Evolutionary conservation across 2,888 invertebrate genomes (phyloP).

Genomic region (Aphodius sticticus): DNA sequence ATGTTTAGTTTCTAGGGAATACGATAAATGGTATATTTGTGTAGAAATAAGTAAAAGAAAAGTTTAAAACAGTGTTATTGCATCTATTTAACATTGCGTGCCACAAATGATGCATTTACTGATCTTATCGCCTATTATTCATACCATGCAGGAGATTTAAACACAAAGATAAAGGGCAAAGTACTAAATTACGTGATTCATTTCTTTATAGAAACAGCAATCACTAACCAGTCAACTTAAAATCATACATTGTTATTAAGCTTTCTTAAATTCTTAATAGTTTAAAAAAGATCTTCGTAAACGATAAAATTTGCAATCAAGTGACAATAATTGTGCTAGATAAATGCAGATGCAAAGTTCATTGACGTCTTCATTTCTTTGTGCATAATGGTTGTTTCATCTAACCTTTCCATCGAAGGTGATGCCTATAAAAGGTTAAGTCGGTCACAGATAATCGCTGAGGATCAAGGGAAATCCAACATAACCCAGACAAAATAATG

Average conservation of each 20-base stretch:
- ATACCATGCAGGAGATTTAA: neutral
- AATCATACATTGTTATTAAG: no score
- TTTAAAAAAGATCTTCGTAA: no score
- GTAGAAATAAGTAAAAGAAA: neutral
- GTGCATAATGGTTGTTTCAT: neutral
- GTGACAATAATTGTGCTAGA: neutral
- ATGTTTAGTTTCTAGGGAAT: neutral
- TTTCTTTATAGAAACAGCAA: neutral
- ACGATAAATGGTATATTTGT: neutral
- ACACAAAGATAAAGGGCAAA: neutral
- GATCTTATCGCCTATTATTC: neutral
- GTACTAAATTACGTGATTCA: neutral
- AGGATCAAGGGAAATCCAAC: neutral
- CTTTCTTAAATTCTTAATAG: no score
- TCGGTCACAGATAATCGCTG: neutral
- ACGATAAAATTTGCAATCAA: no score
- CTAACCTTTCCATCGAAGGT: neutral
- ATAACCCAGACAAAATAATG: neutral
- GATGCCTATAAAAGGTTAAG: neutral
- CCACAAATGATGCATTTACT: neutral
- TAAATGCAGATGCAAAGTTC: neutral
- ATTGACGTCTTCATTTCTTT: neutral
- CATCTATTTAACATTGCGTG: neutral
- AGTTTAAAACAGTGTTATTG: slow-evolving; percentile 9
- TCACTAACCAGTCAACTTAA: neutral